Evolutionary conservation across 1,140 invertebrate genomes (phyloP).

Genomic region (Musca vetustissima): DNA sequence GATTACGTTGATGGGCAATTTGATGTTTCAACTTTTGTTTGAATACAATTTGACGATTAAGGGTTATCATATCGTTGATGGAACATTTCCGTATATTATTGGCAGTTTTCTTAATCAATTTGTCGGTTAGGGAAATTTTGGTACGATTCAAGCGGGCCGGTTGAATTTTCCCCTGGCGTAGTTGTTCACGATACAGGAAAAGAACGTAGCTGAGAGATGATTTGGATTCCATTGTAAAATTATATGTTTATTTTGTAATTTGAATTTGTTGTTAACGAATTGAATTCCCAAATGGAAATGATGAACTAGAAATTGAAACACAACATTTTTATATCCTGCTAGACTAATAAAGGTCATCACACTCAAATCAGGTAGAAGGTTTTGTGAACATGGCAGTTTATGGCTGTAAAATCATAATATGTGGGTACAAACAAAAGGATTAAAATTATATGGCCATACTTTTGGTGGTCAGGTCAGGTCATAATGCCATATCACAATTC

Average conservation of each 20-base stretch:
- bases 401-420: no score
- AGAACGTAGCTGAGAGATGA: background rate
- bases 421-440: no score
- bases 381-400: no score
- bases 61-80: background rate
- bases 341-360: no score
- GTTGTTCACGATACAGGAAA: background rate
- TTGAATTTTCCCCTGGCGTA: background rate
- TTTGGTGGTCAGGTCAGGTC: no score
- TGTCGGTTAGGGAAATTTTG: background rate
- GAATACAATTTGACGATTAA: background rate
- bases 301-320: no score
- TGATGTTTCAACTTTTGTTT: background rate
- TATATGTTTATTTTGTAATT: no score
- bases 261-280: background rate
- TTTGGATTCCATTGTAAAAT: background rate
- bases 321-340: no score
- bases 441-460: no score
- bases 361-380: no score
- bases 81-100: background rate
- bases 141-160: background rate
- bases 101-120: background rate
- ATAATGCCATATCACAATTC: no score
- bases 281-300: no score
- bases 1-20: background rate